A percentile compares a stretch with the other conserved stretches of the same genome.
Evolutionary conservation across 2,888 invertebrate species (phyloP).

Genomic region (Xestia ashworthii): DNA sequence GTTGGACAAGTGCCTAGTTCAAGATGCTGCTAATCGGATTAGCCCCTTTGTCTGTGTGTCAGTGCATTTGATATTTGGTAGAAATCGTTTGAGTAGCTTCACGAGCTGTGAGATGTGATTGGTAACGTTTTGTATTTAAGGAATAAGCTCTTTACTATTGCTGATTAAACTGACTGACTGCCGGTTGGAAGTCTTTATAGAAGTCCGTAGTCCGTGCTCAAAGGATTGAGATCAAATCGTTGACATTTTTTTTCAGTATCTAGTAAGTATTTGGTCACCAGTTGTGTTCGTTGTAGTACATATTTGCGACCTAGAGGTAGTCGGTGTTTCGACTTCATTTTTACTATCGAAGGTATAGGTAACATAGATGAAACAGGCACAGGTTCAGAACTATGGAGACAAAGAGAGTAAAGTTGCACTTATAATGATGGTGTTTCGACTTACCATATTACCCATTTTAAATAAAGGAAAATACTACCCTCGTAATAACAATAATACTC

Average conservation of each 20-base stretch:
- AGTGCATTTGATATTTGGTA: constrained; percentile 30
- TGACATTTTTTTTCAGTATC: not conserved
- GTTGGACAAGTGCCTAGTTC: not conserved
- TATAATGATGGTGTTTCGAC: not conserved
- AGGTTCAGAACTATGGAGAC: not conserved
- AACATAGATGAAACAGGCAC: not conserved
- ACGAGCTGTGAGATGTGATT: not conserved
- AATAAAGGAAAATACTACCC: not conserved
- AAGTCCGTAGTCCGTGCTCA: not conserved
- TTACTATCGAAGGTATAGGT: not conserved
- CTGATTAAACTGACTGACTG: not conserved
- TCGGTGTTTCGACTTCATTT: not conserved
- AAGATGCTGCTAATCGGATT: constrained; percentile 37
- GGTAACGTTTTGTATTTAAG: not conserved
- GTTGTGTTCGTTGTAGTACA: not conserved
- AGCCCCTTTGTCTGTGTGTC: constrained; percentile 19
- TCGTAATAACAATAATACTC: constrained; percentile 9
- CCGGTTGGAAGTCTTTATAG: not conserved
- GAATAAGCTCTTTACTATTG: no score
- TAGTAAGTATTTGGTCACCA: not conserved
- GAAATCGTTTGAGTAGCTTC: constrained; percentile 22
- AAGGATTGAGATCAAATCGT: not conserved
- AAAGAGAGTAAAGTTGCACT: not conserved
- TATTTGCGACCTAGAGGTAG: not conserved
- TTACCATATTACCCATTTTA: not conserved